phyloP scores from a whole-genome alignment of 2,113 vertebrate genomes.

The Dasyornis broadbenti region DNA sequence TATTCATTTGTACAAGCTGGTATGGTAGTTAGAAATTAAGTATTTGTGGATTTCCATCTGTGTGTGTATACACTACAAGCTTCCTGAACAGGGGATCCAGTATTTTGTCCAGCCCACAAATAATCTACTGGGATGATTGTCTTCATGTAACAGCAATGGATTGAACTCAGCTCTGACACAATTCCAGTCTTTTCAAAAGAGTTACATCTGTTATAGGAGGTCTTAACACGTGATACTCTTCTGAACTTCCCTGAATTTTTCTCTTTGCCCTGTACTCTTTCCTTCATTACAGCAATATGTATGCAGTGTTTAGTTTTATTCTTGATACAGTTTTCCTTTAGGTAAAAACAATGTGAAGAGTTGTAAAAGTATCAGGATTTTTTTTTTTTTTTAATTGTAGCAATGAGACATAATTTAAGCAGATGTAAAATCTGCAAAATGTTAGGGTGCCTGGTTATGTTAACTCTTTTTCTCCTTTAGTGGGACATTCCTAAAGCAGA shows the following conservation, averaged over 20 bases:
- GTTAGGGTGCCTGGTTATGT: background rate
- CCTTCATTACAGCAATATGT: background rate
- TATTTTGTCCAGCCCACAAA: background rate
- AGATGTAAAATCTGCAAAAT: background rate
- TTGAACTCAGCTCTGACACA: background rate
- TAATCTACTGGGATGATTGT: background rate
- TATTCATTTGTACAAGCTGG: slow-evolving; percentile 2
- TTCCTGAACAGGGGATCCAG: background rate
- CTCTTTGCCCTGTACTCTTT: background rate
- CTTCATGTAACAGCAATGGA: background rate
- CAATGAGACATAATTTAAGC: background rate
- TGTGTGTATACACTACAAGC: background rate
- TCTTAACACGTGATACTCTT: background rate
- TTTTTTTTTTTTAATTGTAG: background rate
- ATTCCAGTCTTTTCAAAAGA: background rate
- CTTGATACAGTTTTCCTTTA: background rate
- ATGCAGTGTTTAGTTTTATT: background rate
- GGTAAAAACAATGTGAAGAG: background rate
- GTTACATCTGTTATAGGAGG: background rate
- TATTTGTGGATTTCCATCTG: background rate
- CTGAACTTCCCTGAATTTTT: background rate
- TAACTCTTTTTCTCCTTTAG: background rate
- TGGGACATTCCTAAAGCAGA: background rate
- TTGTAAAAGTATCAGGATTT: background rate
- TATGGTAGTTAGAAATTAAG: background rate